Percentiles rank a stretch among this genome's conserved stretches.
phyloP scores from a whole-genome alignment of 2,888 invertebrate species.

The Microctonus brassicae region DNA sequence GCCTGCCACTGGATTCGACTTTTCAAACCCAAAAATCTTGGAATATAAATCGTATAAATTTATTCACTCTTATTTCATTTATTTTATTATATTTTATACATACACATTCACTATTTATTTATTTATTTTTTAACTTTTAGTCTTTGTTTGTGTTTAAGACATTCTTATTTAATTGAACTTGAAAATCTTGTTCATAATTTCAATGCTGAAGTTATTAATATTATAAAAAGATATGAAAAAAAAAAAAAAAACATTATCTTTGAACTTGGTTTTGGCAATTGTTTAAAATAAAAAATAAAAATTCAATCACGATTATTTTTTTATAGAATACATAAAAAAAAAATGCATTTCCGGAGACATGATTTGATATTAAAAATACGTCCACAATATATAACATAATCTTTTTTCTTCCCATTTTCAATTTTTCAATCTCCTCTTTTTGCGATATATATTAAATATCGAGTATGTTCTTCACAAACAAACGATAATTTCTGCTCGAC shows the following conservation, averaged over 20 bases:
- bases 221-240: no score
- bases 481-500: slow-evolving; percentile 51
- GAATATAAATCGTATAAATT: slow-evolving; percentile 1
- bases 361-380: no score
- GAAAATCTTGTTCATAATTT: no score
- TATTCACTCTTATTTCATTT: slow-evolving; percentile 5
- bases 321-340: background rate
- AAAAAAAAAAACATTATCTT: no score
- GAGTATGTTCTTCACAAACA: slow-evolving; percentile 33
- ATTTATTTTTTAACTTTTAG: no score
- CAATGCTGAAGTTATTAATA: no score
- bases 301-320: background rate
- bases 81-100: background rate
- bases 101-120: background rate
- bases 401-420: slow-evolving; percentile 32
- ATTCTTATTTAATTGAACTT: no score
- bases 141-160: no score
- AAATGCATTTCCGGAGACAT: no score
- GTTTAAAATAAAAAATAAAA: no score
- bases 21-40: slow-evolving; percentile 18
- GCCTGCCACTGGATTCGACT: slow-evolving; percentile 44
- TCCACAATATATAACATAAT: background rate
- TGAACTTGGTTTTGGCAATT: no score
- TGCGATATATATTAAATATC: slow-evolving; percentile 44
- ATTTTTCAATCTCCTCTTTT: no score